phyloP scores from a whole-genome alignment of 2,888 invertebrate species.

The Platycheirus rosarum region DNA sequence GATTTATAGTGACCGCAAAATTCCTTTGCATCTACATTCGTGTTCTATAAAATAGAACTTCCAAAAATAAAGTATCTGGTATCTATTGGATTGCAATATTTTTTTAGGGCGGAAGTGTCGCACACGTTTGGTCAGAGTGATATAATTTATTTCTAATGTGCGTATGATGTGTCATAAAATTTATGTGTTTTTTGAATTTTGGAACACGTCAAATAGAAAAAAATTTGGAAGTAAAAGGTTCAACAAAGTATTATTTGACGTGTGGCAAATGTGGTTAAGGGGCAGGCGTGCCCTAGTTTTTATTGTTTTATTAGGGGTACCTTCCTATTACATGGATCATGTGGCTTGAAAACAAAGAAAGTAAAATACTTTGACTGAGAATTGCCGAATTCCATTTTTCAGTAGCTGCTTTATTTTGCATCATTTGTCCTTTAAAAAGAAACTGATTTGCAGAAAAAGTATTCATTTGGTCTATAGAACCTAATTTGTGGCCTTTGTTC shows the following conservation, averaged over 20 bases:
- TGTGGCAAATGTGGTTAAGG: slow-evolving; percentile 43
- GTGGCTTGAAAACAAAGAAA: neutral
- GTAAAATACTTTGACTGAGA: neutral
- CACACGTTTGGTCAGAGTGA: slow-evolving; percentile 44
- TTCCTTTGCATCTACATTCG: slow-evolving; percentile 37
- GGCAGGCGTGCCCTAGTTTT: neutral
- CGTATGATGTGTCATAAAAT: slow-evolving; percentile 57
- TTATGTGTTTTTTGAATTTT: slow-evolving; percentile 47
- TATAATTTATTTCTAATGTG: slow-evolving; percentile 59
- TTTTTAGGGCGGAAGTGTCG: slow-evolving; percentile 59
- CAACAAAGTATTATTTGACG: slow-evolving; percentile 30
- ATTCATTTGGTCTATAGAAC: too few species aligned
- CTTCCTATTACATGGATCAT: neutral
- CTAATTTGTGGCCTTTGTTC: too few species aligned
- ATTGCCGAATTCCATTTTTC: neutral
- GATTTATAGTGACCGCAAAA: slow-evolving; percentile 70
- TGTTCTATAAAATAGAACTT: neutral
- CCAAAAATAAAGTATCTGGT: neutral
- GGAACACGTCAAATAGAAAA: slow-evolving; percentile 25
- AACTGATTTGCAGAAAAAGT: too few species aligned
- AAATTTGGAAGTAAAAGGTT: slow-evolving; percentile 20
- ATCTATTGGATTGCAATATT: slow-evolving; percentile 5
- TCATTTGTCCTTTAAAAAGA: too few species aligned
- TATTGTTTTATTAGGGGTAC: neutral
- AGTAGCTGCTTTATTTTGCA: neutral